phyloP scores from a whole-genome alignment of 2,797 vertebrate genomes.

The Coracias cyanogaster region DNA sequence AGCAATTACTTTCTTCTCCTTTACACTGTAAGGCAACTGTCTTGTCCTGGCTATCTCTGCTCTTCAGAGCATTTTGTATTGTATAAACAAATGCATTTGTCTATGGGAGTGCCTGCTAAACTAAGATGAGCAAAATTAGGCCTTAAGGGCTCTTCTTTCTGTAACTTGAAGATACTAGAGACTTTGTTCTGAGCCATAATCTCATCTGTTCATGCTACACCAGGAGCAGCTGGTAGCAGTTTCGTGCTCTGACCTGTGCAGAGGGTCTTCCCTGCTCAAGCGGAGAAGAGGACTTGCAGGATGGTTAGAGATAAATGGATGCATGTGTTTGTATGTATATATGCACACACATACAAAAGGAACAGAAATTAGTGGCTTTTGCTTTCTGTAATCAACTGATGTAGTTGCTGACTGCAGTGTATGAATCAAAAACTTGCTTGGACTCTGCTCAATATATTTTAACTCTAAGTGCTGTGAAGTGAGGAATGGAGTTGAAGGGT shows the following conservation, averaged over 20 bases:
- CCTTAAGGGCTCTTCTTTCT: neutral
- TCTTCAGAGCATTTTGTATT: neutral
- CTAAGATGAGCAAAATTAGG: neutral
- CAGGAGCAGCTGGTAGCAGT: neutral
- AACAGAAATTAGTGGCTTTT: neutral
- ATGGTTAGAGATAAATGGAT: fast-evolving
- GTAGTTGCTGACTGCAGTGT: neutral
- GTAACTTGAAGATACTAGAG: neutral
- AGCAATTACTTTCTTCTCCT: neutral
- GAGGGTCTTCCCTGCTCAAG: neutral
- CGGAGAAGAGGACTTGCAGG: neutral
- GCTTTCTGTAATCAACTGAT: neutral
- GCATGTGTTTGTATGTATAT: neutral
- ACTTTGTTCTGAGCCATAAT: neutral
- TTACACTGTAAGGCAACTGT: neutral
- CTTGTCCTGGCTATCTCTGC: neutral
- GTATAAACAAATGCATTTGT: neutral
- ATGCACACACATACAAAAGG: neutral
- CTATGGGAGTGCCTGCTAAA: neutral
- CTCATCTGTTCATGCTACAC: neutral
- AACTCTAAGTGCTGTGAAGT: neutral
- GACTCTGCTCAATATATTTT: neutral
- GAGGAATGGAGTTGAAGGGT: neutral
- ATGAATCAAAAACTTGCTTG: neutral
- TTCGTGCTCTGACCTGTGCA: neutral